These are phyloP conservation scores for Lampris megalopsis DNA, from an alignment of 2,113 vertebrate species.

Conservation along the genomic window DNA sequence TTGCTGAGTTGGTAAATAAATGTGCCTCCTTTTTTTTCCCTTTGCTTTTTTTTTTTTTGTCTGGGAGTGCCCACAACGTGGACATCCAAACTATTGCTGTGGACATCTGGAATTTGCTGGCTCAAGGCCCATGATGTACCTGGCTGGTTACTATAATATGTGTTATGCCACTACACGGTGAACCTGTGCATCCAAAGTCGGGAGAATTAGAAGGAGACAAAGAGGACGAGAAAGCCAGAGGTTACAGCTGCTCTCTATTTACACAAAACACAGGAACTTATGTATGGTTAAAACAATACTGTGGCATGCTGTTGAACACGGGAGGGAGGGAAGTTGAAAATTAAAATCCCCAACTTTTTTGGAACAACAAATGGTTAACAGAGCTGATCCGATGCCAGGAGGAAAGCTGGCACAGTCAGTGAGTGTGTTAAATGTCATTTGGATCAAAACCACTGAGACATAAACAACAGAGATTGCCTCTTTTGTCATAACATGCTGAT, in stretches of 20 bases:
- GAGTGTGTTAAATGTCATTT: background rate
- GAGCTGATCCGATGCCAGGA: background rate
- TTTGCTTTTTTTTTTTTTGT: background rate
- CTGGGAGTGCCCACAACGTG: constrained; percentile 13
- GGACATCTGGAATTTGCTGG: constrained; percentile 55
- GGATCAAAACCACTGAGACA: constrained; percentile 9
- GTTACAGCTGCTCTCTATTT: background rate
- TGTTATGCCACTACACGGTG: background rate
- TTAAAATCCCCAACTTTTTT: constrained; percentile 20
- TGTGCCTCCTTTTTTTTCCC: background rate
- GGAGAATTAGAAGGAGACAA: background rate
- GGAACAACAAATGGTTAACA: constrained; percentile 34
- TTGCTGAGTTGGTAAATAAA: constrained; percentile 5
- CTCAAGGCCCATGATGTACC: constrained; percentile 36
- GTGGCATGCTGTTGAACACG: background rate
- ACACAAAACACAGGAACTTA: constrained; percentile 8
- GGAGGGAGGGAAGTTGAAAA: background rate
- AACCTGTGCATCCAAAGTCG: background rate
- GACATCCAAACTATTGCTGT: constrained; percentile 8
- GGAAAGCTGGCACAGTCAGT: constrained; percentile 2
- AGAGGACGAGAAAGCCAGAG: constrained; percentile 19
- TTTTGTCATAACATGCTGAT: constrained; percentile 4
- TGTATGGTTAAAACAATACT: constrained; percentile 14
- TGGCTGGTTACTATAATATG: constrained; percentile 1
- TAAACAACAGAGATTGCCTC: constrained; percentile 9